Evolutionary conservation across 2,888 invertebrate genomes (phyloP), one percentile per base, ranked within the genome.

Genomic region (Tenthredo distinguenda): DNA sequence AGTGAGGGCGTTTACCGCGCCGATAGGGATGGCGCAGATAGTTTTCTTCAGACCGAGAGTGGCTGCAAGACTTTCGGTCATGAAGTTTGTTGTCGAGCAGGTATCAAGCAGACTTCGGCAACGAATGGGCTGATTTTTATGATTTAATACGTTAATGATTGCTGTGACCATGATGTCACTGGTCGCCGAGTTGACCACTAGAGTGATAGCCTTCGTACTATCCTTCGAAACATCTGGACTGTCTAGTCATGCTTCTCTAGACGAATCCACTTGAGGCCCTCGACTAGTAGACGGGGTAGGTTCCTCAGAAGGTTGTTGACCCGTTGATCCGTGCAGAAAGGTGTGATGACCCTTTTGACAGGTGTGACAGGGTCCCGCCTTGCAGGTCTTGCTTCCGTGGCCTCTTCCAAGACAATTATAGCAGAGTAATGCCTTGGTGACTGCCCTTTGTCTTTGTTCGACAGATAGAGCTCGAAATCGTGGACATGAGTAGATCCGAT

Each of bases 301-400:
- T 21, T 18, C 9, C 4, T 31, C 21, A 21, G 74, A 12, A 43
- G 43, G 21, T 10, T 21, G 43, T 43, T 21, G 34, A n/a, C 71
- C 6, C 5, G 15, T 40, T 0, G 43, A 12, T 26, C 18, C 47
- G 79, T 86, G 84, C 31, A 81, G 68, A 10, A 84, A 50, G 9
- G 84, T 68, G 40, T 86, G 84, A 50, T 86, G 86, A 15, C 68
- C 62, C 12, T 55, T 26, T 7, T 21, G 5, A 58, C 85, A 85
- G 2, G 15, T 74, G 4, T 62, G 83, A 37, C 85, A 85, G 4
- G 7, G n/a, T 6, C 21, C 21, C 3, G 76, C 15, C 31, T 43
- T 15, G 3, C 43, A 82, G 2, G 26, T n/a, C n/a, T 21, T 79
- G 43, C 26, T n/a, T 21, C 31, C 9, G 18, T 85, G 84, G 43